Percentiles rank a stretch among this genome's conserved stretches.
phyloP scores from a whole-genome alignment of 92 coral and sea anemone genomes.

The Phenganax subtilis region DNA sequence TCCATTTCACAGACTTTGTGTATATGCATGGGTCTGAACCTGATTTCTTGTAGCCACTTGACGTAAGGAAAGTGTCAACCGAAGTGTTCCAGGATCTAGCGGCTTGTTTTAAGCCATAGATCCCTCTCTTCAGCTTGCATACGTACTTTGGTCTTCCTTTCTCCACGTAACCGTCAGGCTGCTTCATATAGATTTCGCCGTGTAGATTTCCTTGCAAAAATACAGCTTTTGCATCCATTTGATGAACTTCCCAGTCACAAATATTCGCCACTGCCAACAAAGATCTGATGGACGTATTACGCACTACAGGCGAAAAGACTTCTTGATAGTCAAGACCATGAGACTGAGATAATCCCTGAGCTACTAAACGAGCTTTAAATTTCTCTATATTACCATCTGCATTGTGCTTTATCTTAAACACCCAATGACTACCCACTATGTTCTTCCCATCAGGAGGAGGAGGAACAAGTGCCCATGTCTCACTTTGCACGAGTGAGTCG shows the following conservation, averaged over 20 bases:
- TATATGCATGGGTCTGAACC: background rate
- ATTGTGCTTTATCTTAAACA: background rate
- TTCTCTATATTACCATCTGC: background rate
- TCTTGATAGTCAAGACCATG: slow-evolving; percentile 30
- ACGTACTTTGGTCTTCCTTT: too few species aligned
- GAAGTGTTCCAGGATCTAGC: background rate
- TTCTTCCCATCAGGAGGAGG: too few species aligned
- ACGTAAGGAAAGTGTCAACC: background rate
- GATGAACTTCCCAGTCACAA: background rate
- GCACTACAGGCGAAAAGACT: slow-evolving; percentile 21
- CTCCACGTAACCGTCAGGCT: too few species aligned
- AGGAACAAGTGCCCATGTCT: too few species aligned
- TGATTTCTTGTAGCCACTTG: background rate
- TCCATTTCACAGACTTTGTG: background rate
- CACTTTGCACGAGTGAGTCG: too few species aligned
- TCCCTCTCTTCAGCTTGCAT: too few species aligned
- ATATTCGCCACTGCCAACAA: background rate
- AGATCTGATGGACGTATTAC: slow-evolving; percentile 26
- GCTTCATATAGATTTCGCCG: background rate
- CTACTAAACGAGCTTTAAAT: slow-evolving; percentile 21
- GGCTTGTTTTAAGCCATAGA: too few species aligned
- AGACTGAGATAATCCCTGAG: slow-evolving; percentile 35
- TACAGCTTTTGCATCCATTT: slow-evolving; percentile 27
- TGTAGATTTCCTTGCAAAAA: slow-evolving; percentile 19
- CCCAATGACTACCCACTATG: too few species aligned